These are phyloP conservation scores for Pogonus chalceus DNA, from an alignment of 1,140 invertebrate genomes.

Conservation along the genomic window DNA sequence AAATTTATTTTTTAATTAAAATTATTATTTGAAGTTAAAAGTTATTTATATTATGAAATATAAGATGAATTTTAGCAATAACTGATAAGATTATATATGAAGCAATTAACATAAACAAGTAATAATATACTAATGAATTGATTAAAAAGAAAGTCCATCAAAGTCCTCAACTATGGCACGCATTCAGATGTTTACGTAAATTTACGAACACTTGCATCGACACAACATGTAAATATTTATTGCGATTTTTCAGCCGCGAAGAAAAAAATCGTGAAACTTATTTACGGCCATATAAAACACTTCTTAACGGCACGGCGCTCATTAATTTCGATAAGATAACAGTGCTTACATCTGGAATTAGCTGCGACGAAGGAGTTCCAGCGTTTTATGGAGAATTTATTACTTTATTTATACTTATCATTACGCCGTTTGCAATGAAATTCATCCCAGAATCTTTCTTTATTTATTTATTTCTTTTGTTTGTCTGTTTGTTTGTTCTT, in stretches of 20 bases:
- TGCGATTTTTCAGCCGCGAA: background rate
- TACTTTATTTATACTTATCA: conserved; percentile 8
- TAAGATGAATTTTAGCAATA: too few relatives aligned
- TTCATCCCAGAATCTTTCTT: background rate
- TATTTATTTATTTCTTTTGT: background rate
- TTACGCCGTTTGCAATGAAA: conserved; percentile 1
- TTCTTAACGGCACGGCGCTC: background rate
- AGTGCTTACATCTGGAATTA: background rate
- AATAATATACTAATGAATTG: too few relatives aligned
- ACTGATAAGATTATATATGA: too few relatives aligned
- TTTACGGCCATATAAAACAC: conserved; percentile 1
- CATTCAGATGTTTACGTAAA: background rate
- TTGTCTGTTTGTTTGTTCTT: too few relatives aligned
- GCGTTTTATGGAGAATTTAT: conserved; percentile 2
- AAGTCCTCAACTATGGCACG: background rate
- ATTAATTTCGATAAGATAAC: conserved; percentile 5
- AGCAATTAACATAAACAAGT: too few relatives aligned
- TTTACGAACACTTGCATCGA: background rate
- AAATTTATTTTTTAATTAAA: too few relatives aligned
- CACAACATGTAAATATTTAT: background rate
- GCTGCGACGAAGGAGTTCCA: background rate
- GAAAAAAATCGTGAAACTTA: background rate
- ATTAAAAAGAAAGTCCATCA: too few relatives aligned
- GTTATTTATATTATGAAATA: too few relatives aligned
- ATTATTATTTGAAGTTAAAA: too few relatives aligned